Conservation (phyloP, 2,113 vertebrate genomes). For the Corydoras sp. region DNA sequence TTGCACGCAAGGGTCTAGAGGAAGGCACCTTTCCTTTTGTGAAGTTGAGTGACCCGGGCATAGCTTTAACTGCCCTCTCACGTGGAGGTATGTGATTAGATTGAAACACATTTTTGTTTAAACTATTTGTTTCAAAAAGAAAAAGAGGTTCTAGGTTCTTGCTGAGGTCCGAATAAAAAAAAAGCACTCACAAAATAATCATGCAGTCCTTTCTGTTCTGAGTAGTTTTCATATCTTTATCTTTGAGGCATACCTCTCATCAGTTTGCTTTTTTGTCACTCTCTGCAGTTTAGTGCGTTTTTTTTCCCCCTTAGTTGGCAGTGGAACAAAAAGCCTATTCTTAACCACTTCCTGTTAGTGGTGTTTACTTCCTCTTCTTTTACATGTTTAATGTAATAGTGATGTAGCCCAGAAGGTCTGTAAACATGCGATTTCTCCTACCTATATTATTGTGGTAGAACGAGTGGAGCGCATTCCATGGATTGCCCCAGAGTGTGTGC, state of each 20-base stretch:
- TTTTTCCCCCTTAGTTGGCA: slow-evolving; percentile 34
- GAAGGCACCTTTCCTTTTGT: slow-evolving; percentile 72
- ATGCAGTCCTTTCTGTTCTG: too few relatives aligned
- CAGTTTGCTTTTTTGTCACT: not conserved
- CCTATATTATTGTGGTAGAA: slow-evolving; percentile 58
- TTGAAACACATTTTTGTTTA: not conserved
- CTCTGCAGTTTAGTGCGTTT: not conserved
- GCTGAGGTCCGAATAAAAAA: too few relatives aligned
- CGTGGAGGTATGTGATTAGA: slow-evolving; percentile 68
- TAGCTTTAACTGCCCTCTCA: slow-evolving; percentile 74
- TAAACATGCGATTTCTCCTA: not conserved
- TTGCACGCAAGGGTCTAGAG: slow-evolving; percentile 76
- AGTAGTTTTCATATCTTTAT: too few relatives aligned
- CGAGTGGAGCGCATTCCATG: slow-evolving; percentile 86
- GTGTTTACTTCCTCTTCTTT: slow-evolving; percentile 45
- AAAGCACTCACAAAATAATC: too few relatives aligned
- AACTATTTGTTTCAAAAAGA: too few relatives aligned
- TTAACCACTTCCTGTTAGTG: slow-evolving; percentile 49
- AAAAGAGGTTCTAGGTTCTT: too few relatives aligned
- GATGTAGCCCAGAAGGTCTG: not conserved
- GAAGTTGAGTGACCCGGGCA: slow-evolving; percentile 88
- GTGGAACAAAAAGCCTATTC: slow-evolving; percentile 49
- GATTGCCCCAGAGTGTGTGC: slow-evolving; percentile 84
- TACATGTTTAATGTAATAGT: slow-evolving; percentile 23
- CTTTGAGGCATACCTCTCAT: too few relatives aligned